A percentile compares a stretch with the other conserved stretches of the same genome.
Conservation (phyloP, 2,888 invertebrate species). For the Aphodius granarius region DNA sequence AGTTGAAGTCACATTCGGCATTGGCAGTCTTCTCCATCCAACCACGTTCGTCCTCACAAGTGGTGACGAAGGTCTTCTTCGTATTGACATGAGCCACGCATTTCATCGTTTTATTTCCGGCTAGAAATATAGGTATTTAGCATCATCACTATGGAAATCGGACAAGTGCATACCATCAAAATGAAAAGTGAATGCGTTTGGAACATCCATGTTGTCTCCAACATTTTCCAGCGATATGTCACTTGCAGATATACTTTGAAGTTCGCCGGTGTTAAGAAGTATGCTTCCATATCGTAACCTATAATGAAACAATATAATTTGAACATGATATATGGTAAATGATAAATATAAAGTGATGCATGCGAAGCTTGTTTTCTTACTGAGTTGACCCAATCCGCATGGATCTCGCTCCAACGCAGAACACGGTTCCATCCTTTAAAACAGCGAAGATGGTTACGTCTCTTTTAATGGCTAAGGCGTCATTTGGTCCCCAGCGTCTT, state of each 20-base stretch:
- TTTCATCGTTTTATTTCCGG: slow-evolving; percentile 32
- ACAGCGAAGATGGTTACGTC: slow-evolving; percentile 43
- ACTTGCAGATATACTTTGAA: slow-evolving; percentile 53
- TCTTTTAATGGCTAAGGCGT: slow-evolving; percentile 39
- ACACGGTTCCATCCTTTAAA: slow-evolving; percentile 60
- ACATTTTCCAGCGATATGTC: slow-evolving; percentile 58
- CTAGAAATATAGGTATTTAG: slow-evolving; percentile 17
- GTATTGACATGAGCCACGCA: slow-evolving; percentile 41
- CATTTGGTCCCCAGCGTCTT: slow-evolving; percentile 39
- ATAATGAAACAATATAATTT: slow-evolving; percentile 36
- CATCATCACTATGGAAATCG: slow-evolving; percentile 1
- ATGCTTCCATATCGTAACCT: slow-evolving; percentile 62
- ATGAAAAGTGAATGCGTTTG: slow-evolving; percentile 56
- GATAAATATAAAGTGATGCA: background rate
- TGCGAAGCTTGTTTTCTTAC: slow-evolving; percentile 49
- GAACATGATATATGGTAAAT: background rate
- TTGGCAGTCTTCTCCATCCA: slow-evolving; percentile 37
- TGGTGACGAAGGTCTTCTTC: slow-evolving; percentile 16
- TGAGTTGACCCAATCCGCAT: slow-evolving; percentile 58
- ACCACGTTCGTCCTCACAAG: slow-evolving; percentile 35
- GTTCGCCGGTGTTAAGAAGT: slow-evolving; percentile 53
- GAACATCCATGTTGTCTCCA: slow-evolving; percentile 53
- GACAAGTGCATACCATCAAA: slow-evolving; percentile 54
- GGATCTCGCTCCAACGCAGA: slow-evolving; percentile 59
- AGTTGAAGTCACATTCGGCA: slow-evolving; percentile 48